Evolutionary conservation across 2,888 invertebrate genomes (phyloP), one percentile per base, ranked within the genome.

Genomic region (Zaprionus lineosus): DNA sequence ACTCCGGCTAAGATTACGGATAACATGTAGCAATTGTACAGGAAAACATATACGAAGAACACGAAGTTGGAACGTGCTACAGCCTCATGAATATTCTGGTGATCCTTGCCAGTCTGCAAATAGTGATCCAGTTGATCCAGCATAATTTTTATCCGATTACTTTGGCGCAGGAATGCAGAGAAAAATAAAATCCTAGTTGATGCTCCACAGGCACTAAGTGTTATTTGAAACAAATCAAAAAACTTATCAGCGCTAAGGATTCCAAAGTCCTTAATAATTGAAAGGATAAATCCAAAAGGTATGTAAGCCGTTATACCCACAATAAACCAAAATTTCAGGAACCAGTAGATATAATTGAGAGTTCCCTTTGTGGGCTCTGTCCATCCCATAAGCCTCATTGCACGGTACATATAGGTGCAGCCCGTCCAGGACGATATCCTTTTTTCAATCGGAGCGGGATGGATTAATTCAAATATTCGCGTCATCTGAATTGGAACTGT

Each of bases 31-130:
- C 57, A 53, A 0, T 56, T 40, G n/a, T 70, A 77, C 0, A 61
- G 31, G 2, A 44, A 40, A 1, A 33, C 40, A 2, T 67, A 77
- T 0, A 70, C 26, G 3, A 75, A 34, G 2, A 65, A 61, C 0
- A 65, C 44, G 6, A 52, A 62, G 8, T 69, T 74, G 34, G 51
- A 57, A 0, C 34, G 37, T 0, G 71, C 62, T 6, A 74, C 62
- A 37, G 52, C 60, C 0, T 55, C 12, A 11, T 72, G 62, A 2
- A 74, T 72, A 40, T 41, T 66, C 7, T 15, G 9, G 0, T 48
- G 53, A 12, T 74, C 72, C 3, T n/a, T 43, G 1, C 58, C 50
- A 3, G 9, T 26, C 4, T 15, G 6, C 5, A 70, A 14, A 0
- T 18, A 34, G 8, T 9, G 34, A 16, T 74, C 73, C 52, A 74